Conservation (phyloP, 2,888 invertebrate genomes). For the Temnothorax unifasciatus region DNA sequence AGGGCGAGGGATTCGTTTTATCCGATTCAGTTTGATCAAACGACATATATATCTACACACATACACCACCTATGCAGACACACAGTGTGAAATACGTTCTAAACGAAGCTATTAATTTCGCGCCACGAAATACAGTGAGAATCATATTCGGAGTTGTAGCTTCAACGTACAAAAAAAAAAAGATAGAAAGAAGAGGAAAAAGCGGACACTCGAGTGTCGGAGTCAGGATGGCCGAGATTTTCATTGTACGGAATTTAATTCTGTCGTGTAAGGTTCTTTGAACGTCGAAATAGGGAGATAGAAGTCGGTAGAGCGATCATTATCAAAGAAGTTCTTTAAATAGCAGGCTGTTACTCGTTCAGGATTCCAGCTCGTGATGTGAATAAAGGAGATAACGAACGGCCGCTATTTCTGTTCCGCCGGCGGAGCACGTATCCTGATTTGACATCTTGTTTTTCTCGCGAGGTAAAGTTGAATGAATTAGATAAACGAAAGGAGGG, state of each 20-base stretch:
- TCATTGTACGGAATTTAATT: constrained; percentile 36
- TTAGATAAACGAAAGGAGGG: constrained; percentile 25
- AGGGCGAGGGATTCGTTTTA: constrained; percentile 36
- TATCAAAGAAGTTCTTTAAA: constrained; percentile 28
- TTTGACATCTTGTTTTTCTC: constrained; percentile 17
- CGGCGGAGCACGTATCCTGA: constrained; percentile 42
- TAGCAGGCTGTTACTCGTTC: constrained; percentile 1
- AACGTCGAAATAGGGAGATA: constrained; percentile 18
- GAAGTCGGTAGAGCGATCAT: constrained; percentile 16
- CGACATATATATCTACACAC: not conserved
- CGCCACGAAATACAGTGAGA: constrained; percentile 10
- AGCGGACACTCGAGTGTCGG: constrained; percentile 3
- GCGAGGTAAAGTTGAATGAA: constrained; percentile 25
- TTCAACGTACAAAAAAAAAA: constrained; percentile 10
- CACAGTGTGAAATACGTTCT: not conserved
- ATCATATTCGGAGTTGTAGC: constrained; percentile 7
- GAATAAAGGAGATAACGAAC: constrained; percentile 23
- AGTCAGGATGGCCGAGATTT: not conserved
- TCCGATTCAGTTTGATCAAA: constrained; percentile 21
- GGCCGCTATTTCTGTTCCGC: constrained; percentile 28
- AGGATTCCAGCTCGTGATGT: constrained; percentile 9
- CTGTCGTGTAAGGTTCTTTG: constrained; percentile 21
- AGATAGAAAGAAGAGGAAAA: not conserved
- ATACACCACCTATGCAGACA: not conserved
- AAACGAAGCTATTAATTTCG: not conserved